Base-by-base conservation (phyloP, 2,888 invertebrate genomes). In the Ceratothoa steindachneri region DNA sequence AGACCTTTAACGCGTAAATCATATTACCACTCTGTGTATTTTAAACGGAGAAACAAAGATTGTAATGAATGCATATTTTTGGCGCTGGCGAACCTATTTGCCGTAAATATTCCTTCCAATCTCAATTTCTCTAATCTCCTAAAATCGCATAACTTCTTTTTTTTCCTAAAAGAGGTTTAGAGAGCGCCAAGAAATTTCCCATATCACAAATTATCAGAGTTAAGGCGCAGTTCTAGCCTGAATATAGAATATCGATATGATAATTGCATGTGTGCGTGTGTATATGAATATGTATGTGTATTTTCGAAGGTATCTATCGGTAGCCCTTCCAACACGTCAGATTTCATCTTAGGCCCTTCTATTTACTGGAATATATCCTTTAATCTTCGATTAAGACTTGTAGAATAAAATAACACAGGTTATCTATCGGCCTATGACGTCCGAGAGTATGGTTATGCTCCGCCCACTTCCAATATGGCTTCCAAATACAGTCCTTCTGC, bases 401-500 rank as follows among this genome's bases (percentile, higher is more conserved):
- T 15, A 60, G 27, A 24, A 60, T 60, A 24, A 24, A 4, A 60
- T 24, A 60, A 1, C 12, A 24, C 60, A 24, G 27, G 60, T 60
- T 4, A 24, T 60, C 60, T 60, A n/a, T 60, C 60, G 1, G 1
- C 27, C 60, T 60, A 24, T 60, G 19, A 60, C 60, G 27, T 24
- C 27, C 24, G 19, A 24, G 27, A 60, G 60, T 24, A 60, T 24
- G 60, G 24, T 60, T 51, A 72, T 64, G 69, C 75, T 72, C 75
- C 75, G 71, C 75, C 75, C 68, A 68, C 64, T 75, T 75, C 75
- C 75, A 75, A 75, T 72, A 75, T 75, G 75, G 75, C 75, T 75
- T 75, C 75, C 74, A 65, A 51, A 75, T 64, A 27, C 60, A 52
- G 75, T 75, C 66, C 72, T 72, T 52, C 69, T 72, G 27, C 69